A percentile compares a stretch with the other conserved stretches of the same genome.
Evolutionary conservation across 2,113 vertebrate genomes (phyloP).

Genomic region (Colius striatus): DNA sequence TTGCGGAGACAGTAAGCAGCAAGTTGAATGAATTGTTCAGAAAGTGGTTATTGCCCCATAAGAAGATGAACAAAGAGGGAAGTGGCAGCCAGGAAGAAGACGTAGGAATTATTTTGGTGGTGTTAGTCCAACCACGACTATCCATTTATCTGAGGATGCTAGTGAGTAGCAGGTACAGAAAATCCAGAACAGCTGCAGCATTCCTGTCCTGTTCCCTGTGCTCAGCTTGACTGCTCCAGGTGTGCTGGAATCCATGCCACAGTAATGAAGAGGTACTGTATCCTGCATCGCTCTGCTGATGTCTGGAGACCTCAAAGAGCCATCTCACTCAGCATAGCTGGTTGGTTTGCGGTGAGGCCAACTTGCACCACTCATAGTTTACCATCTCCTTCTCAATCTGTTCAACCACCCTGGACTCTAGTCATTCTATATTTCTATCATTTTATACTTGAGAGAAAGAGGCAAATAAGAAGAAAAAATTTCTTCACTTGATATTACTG

Average conservation of each 20-base stretch:
- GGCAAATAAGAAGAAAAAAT: no score
- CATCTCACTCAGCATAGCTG: no score
- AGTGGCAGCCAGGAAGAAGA: not conserved
- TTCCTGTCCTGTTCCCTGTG: not conserved
- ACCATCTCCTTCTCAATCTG: not conserved
- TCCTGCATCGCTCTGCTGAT: not conserved
- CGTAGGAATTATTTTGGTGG: not conserved
- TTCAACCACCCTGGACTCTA: not conserved
- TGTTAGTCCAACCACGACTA: accelerated
- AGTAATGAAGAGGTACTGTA: not conserved
- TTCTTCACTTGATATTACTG: not conserved
- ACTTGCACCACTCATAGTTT: accelerated
- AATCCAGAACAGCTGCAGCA: not conserved
- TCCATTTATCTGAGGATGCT: accelerated
- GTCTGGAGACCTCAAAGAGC: not conserved
- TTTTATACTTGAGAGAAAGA: not conserved
- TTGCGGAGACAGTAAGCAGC: not conserved
- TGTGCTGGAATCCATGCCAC: not conserved
- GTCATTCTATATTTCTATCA: not conserved
- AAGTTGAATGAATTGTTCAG: not conserved
- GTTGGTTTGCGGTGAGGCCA: not conserved
- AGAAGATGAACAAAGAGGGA: not conserved
- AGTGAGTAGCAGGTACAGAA: not conserved
- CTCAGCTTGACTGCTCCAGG: not conserved
- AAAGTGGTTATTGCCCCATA: not conserved